Percentiles rank a stretch among this genome's conserved stretches.
Conservation (phyloP, 2,113 vertebrate species). For the Reinhardtius hippoglossoides region DNA sequence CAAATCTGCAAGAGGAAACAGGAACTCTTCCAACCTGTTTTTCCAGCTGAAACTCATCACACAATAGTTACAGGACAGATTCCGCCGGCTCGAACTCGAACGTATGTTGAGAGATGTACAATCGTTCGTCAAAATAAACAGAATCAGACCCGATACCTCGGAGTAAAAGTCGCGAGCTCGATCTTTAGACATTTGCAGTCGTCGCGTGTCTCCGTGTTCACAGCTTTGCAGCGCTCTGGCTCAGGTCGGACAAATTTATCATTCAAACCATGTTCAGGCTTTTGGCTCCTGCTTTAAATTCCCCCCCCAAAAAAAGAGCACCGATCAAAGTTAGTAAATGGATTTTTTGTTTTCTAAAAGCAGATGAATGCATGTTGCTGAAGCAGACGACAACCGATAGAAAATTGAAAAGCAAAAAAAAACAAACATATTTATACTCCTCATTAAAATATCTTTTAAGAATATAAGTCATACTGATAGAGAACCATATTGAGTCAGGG, state of each 20-base stretch:
- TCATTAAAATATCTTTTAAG: too few relatives aligned
- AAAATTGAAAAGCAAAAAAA: too few relatives aligned
- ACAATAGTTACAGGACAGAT: not conserved
- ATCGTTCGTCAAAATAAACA: not conserved
- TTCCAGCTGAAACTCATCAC: not conserved
- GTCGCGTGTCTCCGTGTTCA: not conserved
- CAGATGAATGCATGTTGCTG: constrained; percentile 21
- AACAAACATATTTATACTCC: too few relatives aligned
- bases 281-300: constrained; percentile 26
- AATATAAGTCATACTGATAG: too few relatives aligned
- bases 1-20: not conserved
- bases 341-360: not conserved
- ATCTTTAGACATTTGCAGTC: not conserved
- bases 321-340: not conserved
- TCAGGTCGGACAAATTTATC: not conserved
- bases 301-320: not conserved
- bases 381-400: not conserved
- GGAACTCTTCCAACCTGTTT: not conserved
- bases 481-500: too few relatives aligned
- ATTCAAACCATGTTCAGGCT: not conserved
- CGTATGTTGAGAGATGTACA: not conserved
- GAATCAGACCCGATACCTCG: not conserved
- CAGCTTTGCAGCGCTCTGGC: not conserved
- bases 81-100: not conserved
- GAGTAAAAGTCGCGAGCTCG: not conserved